Percentiles rank a stretch among this genome's conserved stretches.
Conservation (phyloP, 1,140 invertebrate genomes). For the Leptopilina boulardi region DNA sequence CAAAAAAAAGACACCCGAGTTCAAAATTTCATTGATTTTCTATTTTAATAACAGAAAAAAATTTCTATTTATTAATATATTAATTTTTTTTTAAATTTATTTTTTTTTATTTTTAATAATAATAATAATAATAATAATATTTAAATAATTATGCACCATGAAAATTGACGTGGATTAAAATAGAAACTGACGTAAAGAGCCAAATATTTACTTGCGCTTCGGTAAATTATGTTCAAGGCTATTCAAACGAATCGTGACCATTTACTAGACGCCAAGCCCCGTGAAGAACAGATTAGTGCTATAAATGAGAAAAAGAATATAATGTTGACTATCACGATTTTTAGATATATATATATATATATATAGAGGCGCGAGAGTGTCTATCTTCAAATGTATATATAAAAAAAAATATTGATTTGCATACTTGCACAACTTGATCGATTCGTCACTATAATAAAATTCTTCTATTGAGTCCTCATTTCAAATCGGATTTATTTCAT, state of each 20-base stretch:
- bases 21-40: slow-evolving; percentile 36
- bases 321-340: slow-evolving; percentile 1
- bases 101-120: no score
- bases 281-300: background rate
- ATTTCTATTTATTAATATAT: no score
- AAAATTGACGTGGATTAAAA: slow-evolving; percentile 49
- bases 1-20: slow-evolving; percentile 30
- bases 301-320: slow-evolving; percentile 8
- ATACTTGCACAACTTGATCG: slow-evolving; percentile 38
- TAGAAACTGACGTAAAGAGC: slow-evolving; percentile 56
- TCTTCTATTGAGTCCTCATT: background rate
- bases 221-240: slow-evolving; percentile 50
- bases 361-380: background rate
- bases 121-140: no score
- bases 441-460: background rate
- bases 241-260: background rate
- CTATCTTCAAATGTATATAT: background rate
- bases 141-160: no score
- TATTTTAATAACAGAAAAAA: no score
- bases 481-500: background rate
- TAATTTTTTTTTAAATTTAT: no score
- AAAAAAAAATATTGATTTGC: background rate
- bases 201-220: slow-evolving; percentile 52
- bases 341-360: no score
- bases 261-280: slow-evolving; percentile 17